Percentiles rank a stretch among this genome's conserved stretches.
Conservation (phyloP, 1,140 invertebrate species). For the Zaprionus africanus region DNA sequence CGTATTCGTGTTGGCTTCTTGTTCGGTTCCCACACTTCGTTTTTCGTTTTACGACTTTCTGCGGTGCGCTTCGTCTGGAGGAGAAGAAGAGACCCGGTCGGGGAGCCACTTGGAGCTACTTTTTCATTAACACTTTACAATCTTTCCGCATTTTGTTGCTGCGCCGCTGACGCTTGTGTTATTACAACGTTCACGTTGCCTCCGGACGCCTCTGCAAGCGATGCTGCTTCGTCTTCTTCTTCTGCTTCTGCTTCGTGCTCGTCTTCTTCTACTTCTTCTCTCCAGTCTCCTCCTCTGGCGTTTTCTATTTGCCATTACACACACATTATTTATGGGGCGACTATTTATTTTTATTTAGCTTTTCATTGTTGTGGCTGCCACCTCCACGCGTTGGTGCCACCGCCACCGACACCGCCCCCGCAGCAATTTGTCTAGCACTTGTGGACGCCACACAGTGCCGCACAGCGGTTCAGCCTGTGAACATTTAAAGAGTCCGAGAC, state of each 20-base stretch:
- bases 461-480: conserved; percentile 28
- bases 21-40: conserved; percentile 71
- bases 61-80: conserved; percentile 11
- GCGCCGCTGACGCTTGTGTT: neutral
- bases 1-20: conserved; percentile 28
- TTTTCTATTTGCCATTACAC: conserved; percentile 54
- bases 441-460: conserved; percentile 10
- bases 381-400: neutral
- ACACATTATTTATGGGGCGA: conserved; percentile 57
- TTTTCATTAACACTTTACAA: conserved; percentile 82
- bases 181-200: conserved; percentile 43
- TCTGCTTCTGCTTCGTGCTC: neutral
- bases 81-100: neutral
- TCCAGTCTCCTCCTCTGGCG: conserved; percentile 11
- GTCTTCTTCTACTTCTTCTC: neutral
- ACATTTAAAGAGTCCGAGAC: conserved; percentile 9
- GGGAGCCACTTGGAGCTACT: conserved; percentile 59
- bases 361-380: conserved; percentile 50
- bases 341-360: conserved; percentile 60
- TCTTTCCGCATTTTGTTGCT: conserved; percentile 76
- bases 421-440: conserved; percentile 52
- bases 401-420: conserved; percentile 40
- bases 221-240: neutral
- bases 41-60: conserved; percentile 67
- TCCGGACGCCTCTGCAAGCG: conserved; percentile 37